Evolutionary conservation across 2,113 vertebrate species (phyloP).

Genomic region (Triplophysa siluroides): DNA sequence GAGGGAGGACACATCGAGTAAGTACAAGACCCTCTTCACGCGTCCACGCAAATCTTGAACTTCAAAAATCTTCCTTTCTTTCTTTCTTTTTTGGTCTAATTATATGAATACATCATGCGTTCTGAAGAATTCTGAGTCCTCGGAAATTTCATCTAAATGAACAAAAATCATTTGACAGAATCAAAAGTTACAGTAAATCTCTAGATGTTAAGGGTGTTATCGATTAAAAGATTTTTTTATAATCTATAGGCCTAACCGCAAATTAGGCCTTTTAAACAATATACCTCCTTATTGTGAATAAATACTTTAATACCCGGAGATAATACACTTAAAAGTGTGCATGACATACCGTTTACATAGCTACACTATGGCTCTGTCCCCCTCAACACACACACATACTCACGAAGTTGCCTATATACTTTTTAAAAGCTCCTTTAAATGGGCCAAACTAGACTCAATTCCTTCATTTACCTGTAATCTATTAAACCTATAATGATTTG

Average conservation of each 20-base stretch:
- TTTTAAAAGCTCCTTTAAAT: neutral
- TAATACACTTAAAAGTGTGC: neutral
- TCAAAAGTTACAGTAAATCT: too few relatives aligned
- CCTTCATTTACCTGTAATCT: neutral
- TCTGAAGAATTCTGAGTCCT: too few relatives aligned
- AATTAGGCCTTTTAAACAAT: neutral
- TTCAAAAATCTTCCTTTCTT: neutral
- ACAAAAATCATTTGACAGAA: too few relatives aligned
- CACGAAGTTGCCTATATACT: neutral
- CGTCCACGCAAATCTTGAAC: neutral
- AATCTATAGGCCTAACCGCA: neutral
- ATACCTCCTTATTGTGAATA: neutral
- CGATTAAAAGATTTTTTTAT: neutral
- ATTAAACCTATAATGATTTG: too few relatives aligned
- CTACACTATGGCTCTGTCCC: neutral
- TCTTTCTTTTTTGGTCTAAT: neutral
- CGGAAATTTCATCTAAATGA: too few relatives aligned
- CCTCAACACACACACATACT: constrained; percentile 18
- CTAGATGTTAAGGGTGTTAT: too few relatives aligned
- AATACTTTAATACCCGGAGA: neutral
- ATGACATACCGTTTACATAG: neutral
- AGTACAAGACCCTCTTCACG: constrained; percentile 66
- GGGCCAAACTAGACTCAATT: neutral
- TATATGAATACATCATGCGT: neutral
- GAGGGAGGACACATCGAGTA: constrained; percentile 93